Conservation (phyloP, 2,888 invertebrate species). For the Teleiodes luculella region DNA sequence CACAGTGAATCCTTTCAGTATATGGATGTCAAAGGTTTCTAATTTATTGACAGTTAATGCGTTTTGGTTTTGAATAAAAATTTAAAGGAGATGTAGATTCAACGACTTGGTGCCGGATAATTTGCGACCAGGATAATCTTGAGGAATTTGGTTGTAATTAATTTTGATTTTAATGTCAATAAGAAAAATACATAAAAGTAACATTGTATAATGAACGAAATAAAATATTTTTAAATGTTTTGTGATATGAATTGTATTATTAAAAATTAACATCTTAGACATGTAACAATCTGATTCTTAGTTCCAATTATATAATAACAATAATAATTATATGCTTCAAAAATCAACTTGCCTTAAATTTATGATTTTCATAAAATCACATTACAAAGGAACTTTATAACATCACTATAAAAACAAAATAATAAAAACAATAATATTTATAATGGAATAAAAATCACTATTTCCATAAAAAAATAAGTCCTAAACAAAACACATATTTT, state of each 20-base stretch:
- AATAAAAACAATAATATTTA: too few species aligned
- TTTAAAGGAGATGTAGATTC: too few species aligned
- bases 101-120: too few species aligned
- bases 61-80: too few species aligned
- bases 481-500: too few species aligned
- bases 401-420: background rate
- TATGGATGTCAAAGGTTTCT: constrained; percentile 47
- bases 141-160: too few species aligned
- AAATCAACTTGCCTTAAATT: background rate
- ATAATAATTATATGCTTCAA: background rate
- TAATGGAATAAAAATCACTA: too few species aligned
- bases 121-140: too few species aligned
- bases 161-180: too few species aligned
- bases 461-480: too few species aligned
- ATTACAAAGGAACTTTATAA: background rate
- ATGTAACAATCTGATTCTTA: background rate
- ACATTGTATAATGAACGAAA: background rate
- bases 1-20: constrained; percentile 59
- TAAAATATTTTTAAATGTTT: background rate
- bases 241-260: background rate
- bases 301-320: background rate
- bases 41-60: background rate
- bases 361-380: background rate
- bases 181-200: too few species aligned
- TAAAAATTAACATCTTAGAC: background rate